A percentile compares a stretch with the other conserved stretches of the same genome.
These are phyloP conservation scores for Jacana jacana DNA, from an alignment of 2,113 vertebrate genomes.

Conservation along the genomic window DNA sequence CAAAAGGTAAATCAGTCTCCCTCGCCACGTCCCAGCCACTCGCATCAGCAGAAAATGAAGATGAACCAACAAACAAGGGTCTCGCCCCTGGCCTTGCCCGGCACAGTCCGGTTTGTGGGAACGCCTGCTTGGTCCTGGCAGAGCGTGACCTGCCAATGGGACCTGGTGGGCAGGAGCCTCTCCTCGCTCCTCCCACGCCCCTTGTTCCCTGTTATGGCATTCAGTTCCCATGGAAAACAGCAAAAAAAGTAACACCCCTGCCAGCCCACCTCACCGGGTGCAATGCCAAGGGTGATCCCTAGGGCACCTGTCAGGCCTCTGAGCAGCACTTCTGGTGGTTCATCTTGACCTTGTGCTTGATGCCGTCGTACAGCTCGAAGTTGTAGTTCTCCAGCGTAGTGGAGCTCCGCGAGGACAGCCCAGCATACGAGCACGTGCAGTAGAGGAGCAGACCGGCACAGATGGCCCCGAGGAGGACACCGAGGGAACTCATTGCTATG, in stretches of 20 bases:
- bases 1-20: slow-evolving; percentile 43
- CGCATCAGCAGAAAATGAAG: slow-evolving; percentile 50
- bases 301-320: slow-evolving; percentile 82
- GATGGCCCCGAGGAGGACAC: slow-evolving; percentile 90
- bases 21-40: slow-evolving; percentile 46
- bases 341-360: slow-evolving; percentile 98
- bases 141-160: neutral
- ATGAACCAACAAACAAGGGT: slow-evolving; percentile 61
- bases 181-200: slow-evolving; percentile 19
- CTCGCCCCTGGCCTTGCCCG: neutral
- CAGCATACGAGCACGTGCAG: slow-evolving; percentile 93
- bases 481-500: slow-evolving; percentile 98
- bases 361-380: slow-evolving; percentile 95
- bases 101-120: slow-evolving; percentile 23
- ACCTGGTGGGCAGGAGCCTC: neutral
- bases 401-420: slow-evolving; percentile 92
- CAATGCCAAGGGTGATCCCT: slow-evolving; percentile 36
- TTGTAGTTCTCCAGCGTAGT: slow-evolving; percentile 98
- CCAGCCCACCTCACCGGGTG: slow-evolving; percentile 55
- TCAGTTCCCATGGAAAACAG: slow-evolving; percentile 74
- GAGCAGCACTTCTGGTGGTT: slow-evolving; percentile 99
- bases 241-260: slow-evolving; percentile 45
- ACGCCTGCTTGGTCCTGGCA: neutral
- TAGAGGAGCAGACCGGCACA: slow-evolving; percentile 94
- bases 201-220: slow-evolving; percentile 69